These are phyloP conservation scores for Anas capensis DNA, from an alignment of 2,797 vertebrate genomes.

Conservation along the genomic window DNA sequence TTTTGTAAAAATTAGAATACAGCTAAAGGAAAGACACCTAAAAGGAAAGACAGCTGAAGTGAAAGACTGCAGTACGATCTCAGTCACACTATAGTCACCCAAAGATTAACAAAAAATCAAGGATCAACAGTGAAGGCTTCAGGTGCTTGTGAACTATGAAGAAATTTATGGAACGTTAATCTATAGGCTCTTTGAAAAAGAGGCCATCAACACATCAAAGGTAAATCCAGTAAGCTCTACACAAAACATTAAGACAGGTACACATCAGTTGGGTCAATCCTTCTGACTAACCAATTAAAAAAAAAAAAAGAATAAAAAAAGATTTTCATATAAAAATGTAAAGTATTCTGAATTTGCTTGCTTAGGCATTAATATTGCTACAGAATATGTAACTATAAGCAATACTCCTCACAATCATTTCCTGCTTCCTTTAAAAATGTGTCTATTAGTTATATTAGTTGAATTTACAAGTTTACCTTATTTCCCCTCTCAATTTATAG, in stretches of 20 bases:
- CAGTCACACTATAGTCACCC: neutral
- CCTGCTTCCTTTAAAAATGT: neutral
- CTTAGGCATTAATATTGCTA: neutral
- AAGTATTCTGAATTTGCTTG: neutral
- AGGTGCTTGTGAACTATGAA: neutral
- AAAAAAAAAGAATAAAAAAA: neutral
- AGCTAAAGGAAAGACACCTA: too few species aligned
- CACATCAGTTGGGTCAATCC: neutral
- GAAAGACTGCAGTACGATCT: neutral
- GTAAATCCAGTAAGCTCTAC: neutral
- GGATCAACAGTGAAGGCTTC: neutral
- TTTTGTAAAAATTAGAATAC: neutral
- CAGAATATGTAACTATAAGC: neutral
- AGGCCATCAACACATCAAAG: neutral
- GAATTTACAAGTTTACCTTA: neutral
- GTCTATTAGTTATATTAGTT: neutral
- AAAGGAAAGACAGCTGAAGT: too few species aligned
- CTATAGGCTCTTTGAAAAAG: neutral
- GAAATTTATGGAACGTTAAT: neutral
- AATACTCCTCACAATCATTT: neutral
- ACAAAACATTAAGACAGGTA: neutral
- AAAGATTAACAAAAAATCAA: too few species aligned
- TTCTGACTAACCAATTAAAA: neutral
- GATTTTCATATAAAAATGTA: neutral
- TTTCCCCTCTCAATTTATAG: neutral